phyloP scores from a whole-genome alignment of 2,797 vertebrate genomes.

The Rhadinocentrus ornatus region DNA sequence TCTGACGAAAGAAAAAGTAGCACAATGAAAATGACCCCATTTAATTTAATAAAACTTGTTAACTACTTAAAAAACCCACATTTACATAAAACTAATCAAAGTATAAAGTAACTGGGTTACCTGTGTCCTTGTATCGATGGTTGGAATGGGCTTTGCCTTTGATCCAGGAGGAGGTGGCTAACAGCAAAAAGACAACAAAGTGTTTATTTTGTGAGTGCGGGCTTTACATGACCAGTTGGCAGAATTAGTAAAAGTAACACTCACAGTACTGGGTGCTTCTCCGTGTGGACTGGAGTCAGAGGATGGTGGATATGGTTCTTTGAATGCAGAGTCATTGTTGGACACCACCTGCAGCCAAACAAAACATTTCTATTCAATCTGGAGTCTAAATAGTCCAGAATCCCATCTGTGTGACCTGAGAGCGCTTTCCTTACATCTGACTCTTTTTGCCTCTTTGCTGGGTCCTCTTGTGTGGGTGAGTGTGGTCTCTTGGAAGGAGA shows the following conservation, averaged over 20 bases:
- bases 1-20: slow-evolving; percentile 76
- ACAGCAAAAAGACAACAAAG: neutral
- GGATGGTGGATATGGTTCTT: slow-evolving; percentile 81
- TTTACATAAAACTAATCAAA: neutral
- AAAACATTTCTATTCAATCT: neutral
- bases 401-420: neutral
- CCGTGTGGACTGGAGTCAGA: slow-evolving; percentile 71
- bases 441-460: slow-evolving; percentile 81
- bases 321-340: slow-evolving; percentile 82
- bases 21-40: neutral
- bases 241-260: slow-evolving; percentile 14
- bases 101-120: slow-evolving; percentile 70
- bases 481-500: slow-evolving; percentile 76
- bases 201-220: neutral
- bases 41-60: neutral
- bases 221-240: neutral
- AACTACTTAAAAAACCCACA: neutral
- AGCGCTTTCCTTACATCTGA: slow-evolving; percentile 47
- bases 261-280: slow-evolving; percentile 70
- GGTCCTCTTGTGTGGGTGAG: slow-evolving; percentile 79
- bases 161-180: slow-evolving; percentile 79
- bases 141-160: slow-evolving; percentile 89
- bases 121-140: slow-evolving; percentile 90
- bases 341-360: slow-evolving; percentile 55
- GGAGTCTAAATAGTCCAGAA: neutral